phyloP scores from a whole-genome alignment of 2,888 invertebrate genomes.

The Drosophila ezoana region DNA sequence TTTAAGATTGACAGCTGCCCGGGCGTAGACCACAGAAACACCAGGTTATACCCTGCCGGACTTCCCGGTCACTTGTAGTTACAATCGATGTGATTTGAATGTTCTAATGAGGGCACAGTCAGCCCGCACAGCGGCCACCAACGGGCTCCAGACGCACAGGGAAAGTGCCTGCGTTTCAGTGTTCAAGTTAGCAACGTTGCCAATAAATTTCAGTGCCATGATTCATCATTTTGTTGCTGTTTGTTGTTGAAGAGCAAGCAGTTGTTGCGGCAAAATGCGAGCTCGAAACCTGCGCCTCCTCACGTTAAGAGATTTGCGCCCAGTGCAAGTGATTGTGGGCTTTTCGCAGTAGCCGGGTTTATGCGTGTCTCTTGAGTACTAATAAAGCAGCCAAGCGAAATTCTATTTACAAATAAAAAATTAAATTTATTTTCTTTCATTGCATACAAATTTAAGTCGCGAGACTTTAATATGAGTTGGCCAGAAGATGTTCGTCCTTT shows the following conservation, averaged over 20 bases:
- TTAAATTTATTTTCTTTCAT: too few species aligned
- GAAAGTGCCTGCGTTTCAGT: background rate
- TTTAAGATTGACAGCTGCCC: conserved; percentile 69
- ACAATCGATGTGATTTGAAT: conserved; percentile 58
- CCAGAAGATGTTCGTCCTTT: too few species aligned
- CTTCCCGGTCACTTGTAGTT: conserved; percentile 14
- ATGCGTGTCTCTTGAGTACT: background rate
- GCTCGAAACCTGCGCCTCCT: conserved; percentile 6
- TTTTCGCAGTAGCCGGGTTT: background rate
- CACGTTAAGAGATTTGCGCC: conserved; percentile 7
- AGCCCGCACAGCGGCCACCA: background rate
- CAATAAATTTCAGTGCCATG: conserved; percentile 48
- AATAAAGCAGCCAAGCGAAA: too few species aligned
- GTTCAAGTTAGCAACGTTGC: conserved; percentile 12
- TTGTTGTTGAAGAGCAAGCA: conserved; percentile 3
- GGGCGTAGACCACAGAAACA: conserved; percentile 23
- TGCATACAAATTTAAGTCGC: too few species aligned
- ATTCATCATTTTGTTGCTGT: conserved; percentile 44
- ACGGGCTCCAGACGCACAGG: background rate
- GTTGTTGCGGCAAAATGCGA: background rate
- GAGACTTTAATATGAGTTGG: too few species aligned
- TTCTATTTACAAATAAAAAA: too few species aligned
- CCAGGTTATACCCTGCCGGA: conserved; percentile 11
- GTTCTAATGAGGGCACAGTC: conserved; percentile 43
- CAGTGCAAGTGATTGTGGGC: conserved; percentile 21